These are phyloP conservation scores for Aspiorhynchus laticeps DNA, from an alignment of 2,113 vertebrate species.

Conservation along the genomic window DNA sequence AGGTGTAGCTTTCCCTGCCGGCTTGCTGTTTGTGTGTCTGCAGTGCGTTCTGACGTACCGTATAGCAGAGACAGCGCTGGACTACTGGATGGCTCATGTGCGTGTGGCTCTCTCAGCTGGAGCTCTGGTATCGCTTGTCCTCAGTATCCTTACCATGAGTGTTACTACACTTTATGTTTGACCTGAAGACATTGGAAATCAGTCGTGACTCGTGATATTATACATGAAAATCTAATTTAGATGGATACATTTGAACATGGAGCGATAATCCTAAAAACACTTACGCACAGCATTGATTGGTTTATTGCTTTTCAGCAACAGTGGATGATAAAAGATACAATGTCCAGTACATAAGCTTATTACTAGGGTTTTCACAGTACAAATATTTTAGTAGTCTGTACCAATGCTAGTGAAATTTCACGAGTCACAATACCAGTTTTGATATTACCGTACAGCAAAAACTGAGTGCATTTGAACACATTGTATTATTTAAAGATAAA, in stretches of 20 bases:
- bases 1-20: slow-evolving; percentile 85
- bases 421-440: not conserved
- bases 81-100: slow-evolving; percentile 87
- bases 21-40: slow-evolving; percentile 87
- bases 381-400: not conserved
- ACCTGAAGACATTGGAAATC: not conserved
- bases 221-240: not conserved
- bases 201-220: not conserved
- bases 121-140: slow-evolving; percentile 84
- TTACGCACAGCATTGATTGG: too few relatives aligned
- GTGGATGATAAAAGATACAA: not conserved
- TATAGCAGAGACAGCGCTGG: slow-evolving; percentile 79
- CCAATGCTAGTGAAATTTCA: not conserved
- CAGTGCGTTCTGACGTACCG: slow-evolving; percentile 89
- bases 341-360: not conserved
- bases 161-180: not conserved
- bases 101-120: slow-evolving; percentile 81
- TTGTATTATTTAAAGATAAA: not conserved
- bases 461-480: too few relatives aligned
- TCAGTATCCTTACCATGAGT: slow-evolving; percentile 84
- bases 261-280: not conserved
- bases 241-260: not conserved
- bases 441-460: not conserved
- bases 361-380: not conserved
- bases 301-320: not conserved